phyloP scores from a whole-genome alignment of 1,140 invertebrate genomes.

The Drosophila funebris region DNA sequence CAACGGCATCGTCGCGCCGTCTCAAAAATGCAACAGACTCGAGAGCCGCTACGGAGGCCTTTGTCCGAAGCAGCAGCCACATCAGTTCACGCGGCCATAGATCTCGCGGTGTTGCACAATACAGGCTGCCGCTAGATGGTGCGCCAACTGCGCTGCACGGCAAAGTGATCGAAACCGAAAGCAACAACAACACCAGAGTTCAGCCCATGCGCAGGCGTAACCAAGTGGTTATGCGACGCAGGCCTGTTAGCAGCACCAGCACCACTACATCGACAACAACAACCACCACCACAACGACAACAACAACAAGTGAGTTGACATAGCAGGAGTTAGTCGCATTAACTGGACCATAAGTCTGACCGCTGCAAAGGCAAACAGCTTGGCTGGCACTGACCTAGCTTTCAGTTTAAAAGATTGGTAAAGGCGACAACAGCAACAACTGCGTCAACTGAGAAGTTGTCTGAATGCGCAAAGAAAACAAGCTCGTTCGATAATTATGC shows the following conservation, averaged over 20 bases:
- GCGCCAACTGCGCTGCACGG: constrained; percentile 4
- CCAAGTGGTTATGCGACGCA: constrained; percentile 58
- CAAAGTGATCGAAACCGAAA: constrained; percentile 13
- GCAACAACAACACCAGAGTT: background rate
- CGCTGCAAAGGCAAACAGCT: constrained; percentile 51
- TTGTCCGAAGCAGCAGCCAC: constrained; percentile 29
- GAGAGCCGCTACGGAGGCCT: constrained; percentile 6
- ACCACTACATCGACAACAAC: constrained; percentile 46
- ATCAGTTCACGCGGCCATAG: constrained; percentile 38
- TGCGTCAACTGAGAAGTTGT: constrained; percentile 38
- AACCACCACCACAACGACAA: constrained; percentile 43
- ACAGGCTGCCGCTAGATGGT: constrained; percentile 51
- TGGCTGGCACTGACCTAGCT: constrained; percentile 77
- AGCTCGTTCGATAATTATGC: constrained; percentile 50
- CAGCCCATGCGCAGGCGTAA: constrained; percentile 54
- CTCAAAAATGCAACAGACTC: constrained; percentile 34
- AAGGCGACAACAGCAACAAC: constrained; percentile 18
- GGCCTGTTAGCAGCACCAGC: constrained; percentile 26
- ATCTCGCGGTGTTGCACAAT: constrained; percentile 66
- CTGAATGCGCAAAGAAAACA: constrained; percentile 25
- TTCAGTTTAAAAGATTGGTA: constrained; percentile 55
- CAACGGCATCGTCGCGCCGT: constrained; percentile 43
- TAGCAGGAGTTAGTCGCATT: constrained; percentile 12
- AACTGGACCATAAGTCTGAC: constrained; percentile 35
- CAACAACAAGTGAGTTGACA: constrained; percentile 68